Evolutionary conservation across 2,888 invertebrate species (phyloP), one percentile per base, ranked within the genome.

Genomic region (Latrodectus hesperus): DNA sequence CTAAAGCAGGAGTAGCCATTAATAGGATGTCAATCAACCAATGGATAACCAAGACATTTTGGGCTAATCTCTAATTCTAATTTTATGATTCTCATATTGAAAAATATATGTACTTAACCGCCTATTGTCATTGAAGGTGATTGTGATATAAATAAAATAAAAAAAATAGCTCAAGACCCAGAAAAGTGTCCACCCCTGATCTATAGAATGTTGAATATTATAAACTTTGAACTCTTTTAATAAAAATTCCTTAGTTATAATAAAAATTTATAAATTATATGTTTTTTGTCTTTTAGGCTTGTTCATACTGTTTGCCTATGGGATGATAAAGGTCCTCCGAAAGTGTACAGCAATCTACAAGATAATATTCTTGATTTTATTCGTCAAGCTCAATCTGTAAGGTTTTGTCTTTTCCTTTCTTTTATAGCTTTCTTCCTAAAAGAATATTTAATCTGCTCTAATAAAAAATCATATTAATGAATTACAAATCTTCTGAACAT

Each of bases 291-390:
- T 90, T 91, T 55, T 88, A 93, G 93, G 92, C 95, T 96, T 84
- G 98, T 99, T 17, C 99, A 99, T 93, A 94, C 96, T 88, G 98
- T 99, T 16, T 98, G 98, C 92, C 93, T 99, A 86, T 99, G 99
- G 99, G 98, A 99, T 93, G 98, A 98, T 91, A 97, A 97, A 92
- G 98, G 98, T 0, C 95, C 98, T 0, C 94, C 94, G 72, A 98
- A 98, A 93, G 94, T 99, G 70, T 94, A 96, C 91, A 96, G 97
- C 91, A 96, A 97, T 51, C 94, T 99, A 14, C 96, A 96, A 91
- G 96, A 96, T 91, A 98, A 98, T 92, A 98, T 99, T 89, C 95
- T 97, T 91, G 96, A 97, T 92, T 99, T 98, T 92, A 98, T 99
- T 90, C 96, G 96, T 92, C 96, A 97, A 92, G 98, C 98, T 53